phyloP scores from a whole-genome alignment of 2,113 vertebrate species.

The Hemicordylus capensis region DNA sequence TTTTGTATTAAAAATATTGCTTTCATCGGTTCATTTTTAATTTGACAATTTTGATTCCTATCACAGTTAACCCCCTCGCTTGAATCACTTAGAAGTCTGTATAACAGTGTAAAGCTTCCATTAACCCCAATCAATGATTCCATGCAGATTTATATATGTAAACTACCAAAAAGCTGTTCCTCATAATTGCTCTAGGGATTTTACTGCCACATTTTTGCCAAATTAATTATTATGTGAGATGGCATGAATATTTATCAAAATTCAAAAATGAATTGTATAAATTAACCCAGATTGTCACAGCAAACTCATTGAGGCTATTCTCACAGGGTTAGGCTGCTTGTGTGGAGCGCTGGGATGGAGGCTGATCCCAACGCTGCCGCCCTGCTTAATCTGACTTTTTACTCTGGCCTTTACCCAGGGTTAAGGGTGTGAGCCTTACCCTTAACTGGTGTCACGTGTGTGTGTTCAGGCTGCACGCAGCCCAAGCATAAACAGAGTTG shows the following conservation, averaged over 20 bases:
- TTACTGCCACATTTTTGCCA: slow-evolving; percentile 48
- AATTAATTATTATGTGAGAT: slow-evolving; percentile 48
- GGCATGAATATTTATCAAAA: slow-evolving; percentile 63
- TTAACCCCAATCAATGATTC: slow-evolving; percentile 32
- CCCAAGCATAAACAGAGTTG: too few species aligned
- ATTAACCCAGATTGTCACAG: slow-evolving; percentile 53
- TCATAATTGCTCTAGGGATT: slow-evolving; percentile 47
- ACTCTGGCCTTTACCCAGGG: too few species aligned
- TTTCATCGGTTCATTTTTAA: slow-evolving; percentile 45
- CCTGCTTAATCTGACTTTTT: too few species aligned
- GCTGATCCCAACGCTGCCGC: too few species aligned
- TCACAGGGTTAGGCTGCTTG: too few species aligned
- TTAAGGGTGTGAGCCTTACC: too few species aligned
- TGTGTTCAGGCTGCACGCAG: too few species aligned
- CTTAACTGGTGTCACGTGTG: too few species aligned
- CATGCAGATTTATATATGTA: slow-evolving; percentile 16
- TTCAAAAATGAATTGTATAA: slow-evolving; percentile 55
- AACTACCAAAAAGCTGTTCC: slow-evolving; percentile 40
- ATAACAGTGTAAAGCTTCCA: slow-evolving; percentile 35
- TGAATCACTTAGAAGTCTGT: slow-evolving; percentile 59
- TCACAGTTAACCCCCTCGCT: slow-evolving; percentile 44
- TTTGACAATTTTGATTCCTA: slow-evolving; percentile 57
- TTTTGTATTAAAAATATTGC: slow-evolving; percentile 41
- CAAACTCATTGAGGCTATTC: slow-evolving; percentile 41
- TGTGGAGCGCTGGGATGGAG: too few species aligned